Base-by-base conservation (phyloP, 1,140 invertebrate species). In the Anagrus nilaparvatae region DNA sequence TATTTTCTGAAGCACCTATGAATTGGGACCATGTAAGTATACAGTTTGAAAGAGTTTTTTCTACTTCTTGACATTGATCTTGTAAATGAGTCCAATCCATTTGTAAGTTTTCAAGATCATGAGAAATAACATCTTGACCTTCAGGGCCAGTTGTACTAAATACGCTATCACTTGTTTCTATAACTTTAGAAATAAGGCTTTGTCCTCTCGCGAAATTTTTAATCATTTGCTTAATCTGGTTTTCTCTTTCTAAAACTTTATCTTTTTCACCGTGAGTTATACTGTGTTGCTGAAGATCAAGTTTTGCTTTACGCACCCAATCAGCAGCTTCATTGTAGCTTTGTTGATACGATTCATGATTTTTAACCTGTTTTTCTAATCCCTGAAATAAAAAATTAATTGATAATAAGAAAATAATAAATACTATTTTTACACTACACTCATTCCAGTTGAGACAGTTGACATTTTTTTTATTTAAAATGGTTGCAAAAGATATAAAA, bases 21-120 rank as follows among this genome's bases (percentile, higher is more conserved):
- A 87, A 95, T 46, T 90, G 83, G 9, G 82, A 79, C 91, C 91
- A 96, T 1, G 80, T 78, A 2, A 79, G 69, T n/a, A 90, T 71
- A 54, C 88, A 93, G 56, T 82, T 79, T 14, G 81, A 78, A 9
- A 95, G 61, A 37, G 78, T 73, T 45, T 79, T 79, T 50, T 83
- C 79, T 0, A 82, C 82, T 52, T 94, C 86, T 33, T 81, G 79
- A 33, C 83, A 81, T 25, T 85, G 74, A n/a, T 77, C 71, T 58
- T 87, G 82, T 0, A 95, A 56, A n/a, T 79, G 77, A 51, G 92
- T 86, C 85, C 87, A 92, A 50, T 91, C 86, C 25, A 76, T 70
- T 49, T 84, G 83, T n/a, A 95, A 60, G 51, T 89, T 82, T 40
- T 83, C 80, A 9, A 87, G 80, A 58, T 95, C 88, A 55, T 87